Evolutionary conservation across 2,113 vertebrate species (phyloP), one percentile per base, ranked within the genome.

Genomic region (Brienomyrus longianalis): DNA sequence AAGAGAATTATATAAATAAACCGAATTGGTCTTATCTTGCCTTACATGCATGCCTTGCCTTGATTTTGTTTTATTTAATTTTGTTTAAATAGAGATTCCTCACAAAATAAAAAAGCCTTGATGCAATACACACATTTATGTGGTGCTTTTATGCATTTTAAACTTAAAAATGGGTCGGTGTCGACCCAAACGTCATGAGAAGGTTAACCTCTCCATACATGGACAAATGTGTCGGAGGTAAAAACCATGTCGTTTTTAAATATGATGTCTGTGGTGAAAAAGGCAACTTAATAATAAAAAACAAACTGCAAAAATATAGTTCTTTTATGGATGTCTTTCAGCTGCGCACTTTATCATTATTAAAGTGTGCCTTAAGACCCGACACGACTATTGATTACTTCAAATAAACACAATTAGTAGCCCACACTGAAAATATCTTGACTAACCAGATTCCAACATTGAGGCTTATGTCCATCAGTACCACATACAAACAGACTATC

Each of bases 361-460:
- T 27, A 80, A 39, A 43, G 80, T 47, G 15, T 21, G 17, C 48
- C 7, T 47, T 45, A 83, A 45, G 13, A 45, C 39, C 35, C 17
- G 1, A 83, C n/a, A 50, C 23, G 31, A 5, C 10, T 31, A 15
- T 86, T 52, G 1, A 15, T 47, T 86, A 31, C 13, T 50, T 51
- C 84, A 51, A 27, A 52, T 17, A 15, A 27, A 52, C 10, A 23
- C n/a, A 15, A 5, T 6, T 86, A 51, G 50, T 43, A 74, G 17
- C 43, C 50, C 47, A 80, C 51, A 52, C 48, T 21, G 31, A 39
- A 88, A 4, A 80, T 5, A 83, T 39, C 47, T 23, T 23, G 3
- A 84, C 94, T 93, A 31, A 95, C 96, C 89, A 96, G 86, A 3
- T 92, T 94, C 96, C 95, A 95, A 51, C 96, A 96, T 83, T 17